Evolutionary conservation across 2,113 vertebrate species (phyloP).

Genomic region (Labeo rohita): DNA sequence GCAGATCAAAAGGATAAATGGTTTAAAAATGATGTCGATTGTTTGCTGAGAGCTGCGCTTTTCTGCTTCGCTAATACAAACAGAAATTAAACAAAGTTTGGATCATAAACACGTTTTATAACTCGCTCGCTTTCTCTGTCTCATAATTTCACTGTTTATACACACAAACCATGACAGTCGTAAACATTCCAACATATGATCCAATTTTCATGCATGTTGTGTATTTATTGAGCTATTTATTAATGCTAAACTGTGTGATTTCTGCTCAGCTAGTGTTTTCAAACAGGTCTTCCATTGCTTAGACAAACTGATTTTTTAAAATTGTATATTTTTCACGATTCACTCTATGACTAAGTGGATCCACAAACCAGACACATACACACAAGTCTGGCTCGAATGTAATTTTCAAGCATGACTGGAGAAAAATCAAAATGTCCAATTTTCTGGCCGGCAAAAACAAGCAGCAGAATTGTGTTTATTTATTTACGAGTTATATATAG

Average conservation of each 20-base stretch:
- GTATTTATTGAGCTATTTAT: background rate
- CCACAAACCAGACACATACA: background rate
- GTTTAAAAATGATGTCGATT: conserved; percentile 36
- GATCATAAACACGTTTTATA: conserved; percentile 23
- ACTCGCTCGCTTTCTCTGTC: background rate
- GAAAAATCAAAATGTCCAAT: background rate
- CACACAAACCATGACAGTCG: background rate
- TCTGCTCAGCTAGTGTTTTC: background rate
- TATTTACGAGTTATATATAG: conserved; percentile 25
- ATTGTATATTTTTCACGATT: conserved; percentile 3
- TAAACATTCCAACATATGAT: conserved; percentile 18
- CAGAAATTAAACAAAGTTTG: conserved; percentile 31
- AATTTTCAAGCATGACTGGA: conserved; percentile 18
- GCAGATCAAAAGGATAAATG: conserved; percentile 27
- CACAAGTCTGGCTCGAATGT: background rate
- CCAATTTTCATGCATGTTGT: background rate
- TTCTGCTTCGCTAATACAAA: background rate
- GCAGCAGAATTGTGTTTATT: background rate
- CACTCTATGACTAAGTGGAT: background rate
- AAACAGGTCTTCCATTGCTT: conserved; percentile 2
- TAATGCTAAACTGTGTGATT: background rate
- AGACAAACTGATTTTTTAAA: background rate
- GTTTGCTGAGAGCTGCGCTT: conserved; percentile 26
- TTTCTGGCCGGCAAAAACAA: background rate
- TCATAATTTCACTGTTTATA: conserved; percentile 1